phyloP scores from a whole-genome alignment of 2,888 invertebrate species.

The Cremastinae sp. region DNA sequence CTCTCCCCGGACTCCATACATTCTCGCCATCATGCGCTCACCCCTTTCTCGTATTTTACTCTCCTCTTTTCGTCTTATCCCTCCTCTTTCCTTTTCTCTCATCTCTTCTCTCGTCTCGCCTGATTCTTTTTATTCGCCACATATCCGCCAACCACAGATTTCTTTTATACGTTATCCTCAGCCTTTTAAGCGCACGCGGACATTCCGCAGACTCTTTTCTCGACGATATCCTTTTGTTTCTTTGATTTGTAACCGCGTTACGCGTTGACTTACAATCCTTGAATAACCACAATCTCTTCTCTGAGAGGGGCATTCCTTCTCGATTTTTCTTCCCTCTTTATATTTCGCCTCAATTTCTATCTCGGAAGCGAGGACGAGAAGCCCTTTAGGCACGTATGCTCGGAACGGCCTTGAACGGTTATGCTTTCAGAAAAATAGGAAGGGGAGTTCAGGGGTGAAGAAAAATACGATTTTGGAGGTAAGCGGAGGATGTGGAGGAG shows the following conservation, averaged over 20 bases:
- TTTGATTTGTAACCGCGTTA: constrained; percentile 49
- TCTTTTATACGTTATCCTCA: constrained; percentile 8
- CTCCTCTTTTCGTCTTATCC: constrained; percentile 23
- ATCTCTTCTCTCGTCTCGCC: constrained; percentile 34
- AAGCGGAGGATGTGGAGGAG: constrained; percentile 18
- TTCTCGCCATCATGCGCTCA: constrained; percentile 35
- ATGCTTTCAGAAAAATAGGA: constrained; percentile 10
- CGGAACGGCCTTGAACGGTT: not conserved
- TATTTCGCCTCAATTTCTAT: constrained; percentile 45
- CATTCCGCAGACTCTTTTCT: constrained; percentile 33
- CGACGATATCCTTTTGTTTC: constrained; percentile 37
- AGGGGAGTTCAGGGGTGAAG: constrained; percentile 20
- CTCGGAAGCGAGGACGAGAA: not conserved
- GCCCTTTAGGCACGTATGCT: constrained; percentile 22
- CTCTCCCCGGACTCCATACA: constrained; percentile 45
- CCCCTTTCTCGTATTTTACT: constrained; percentile 6
- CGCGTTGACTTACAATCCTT: constrained; percentile 24
- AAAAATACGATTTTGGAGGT: constrained; percentile 7
- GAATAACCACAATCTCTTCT: constrained; percentile 15
- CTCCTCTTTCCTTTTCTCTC: constrained; percentile 27
- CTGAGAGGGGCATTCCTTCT: not conserved
- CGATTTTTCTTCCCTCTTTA: constrained; percentile 23
- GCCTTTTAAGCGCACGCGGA: constrained; percentile 23
- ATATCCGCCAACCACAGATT: constrained; percentile 56
- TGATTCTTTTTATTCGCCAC: constrained; percentile 42